Evolutionary conservation across 2,797 vertebrate species (phyloP), one percentile per base, ranked within the genome.

Genomic region (Denticeps clupeoides): DNA sequence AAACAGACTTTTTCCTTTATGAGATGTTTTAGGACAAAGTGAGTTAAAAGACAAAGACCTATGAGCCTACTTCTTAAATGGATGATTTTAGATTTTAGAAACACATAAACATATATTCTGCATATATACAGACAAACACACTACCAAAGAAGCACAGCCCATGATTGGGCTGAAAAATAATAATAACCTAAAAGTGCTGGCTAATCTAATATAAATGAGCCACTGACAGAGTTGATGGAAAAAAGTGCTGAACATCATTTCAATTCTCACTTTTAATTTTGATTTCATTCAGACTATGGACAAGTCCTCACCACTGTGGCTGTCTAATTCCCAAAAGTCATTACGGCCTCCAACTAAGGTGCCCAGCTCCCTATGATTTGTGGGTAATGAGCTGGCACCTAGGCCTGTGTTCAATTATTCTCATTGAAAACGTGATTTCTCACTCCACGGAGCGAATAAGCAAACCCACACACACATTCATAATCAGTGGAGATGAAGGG

Each of bases 391-490:
- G 73, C 77, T 84, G 79, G 71, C 72, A 73, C 78, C 70, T 70
- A 62, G 67, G 68, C 72, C 72, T 64, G 59, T 77, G 74, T 81
- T 83, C 79, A 82, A 82, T 84, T 83, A 83, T 77, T 81, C 78
- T 82, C 80, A 78, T 82, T 77, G 78, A 80, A 73, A 80, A 79
- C 82, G 73, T 77, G 81, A 83, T 82, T 84, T 83, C 78, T 84
- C 81, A 83, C 78, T 82, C 74, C 73, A 66, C 41, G 45, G 73
- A 80, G 78, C 81, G 72, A 19, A 10, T 21, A 38, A 38, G 35
- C 35, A 38, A 38, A 38, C 11, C 16, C 19, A 38, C 18, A 16
- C 70, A 74, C 73, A 72, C 38, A 50, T 77, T 79, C 68, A 60
- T 68, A 52, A 62, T 44, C 63, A 63, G 57, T 62, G 27, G 51